Percentiles rank a stretch among this genome's conserved stretches.
These are phyloP conservation scores for Pongo abelii DNA, from an alignment of 2,113 vertebrate genomes.

Conservation along the genomic window DNA sequence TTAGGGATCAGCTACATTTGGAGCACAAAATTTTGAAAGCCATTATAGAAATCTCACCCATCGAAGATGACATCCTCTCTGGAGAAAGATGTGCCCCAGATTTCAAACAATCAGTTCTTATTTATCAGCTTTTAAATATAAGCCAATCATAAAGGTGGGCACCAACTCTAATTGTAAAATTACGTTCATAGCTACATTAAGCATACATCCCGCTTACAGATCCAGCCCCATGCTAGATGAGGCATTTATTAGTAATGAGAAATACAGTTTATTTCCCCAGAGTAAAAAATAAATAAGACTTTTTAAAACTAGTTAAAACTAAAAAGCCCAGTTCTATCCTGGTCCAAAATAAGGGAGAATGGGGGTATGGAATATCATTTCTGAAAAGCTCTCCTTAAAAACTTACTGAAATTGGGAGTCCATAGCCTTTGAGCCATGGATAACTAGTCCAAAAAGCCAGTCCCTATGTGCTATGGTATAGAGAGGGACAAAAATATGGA, in stretches of 20 bases:
- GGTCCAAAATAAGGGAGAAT: background rate
- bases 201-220: background rate
- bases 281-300: background rate
- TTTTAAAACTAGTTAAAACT: background rate
- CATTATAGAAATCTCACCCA: background rate
- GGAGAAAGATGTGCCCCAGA: background rate
- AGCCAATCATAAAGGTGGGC: background rate
- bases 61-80: background rate
- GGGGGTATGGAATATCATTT: background rate
- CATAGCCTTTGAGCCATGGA: background rate
- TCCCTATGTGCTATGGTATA: background rate
- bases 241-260: background rate
- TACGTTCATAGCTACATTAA: background rate
- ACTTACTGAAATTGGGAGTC: background rate
- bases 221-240: background rate
- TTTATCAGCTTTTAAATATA: background rate
- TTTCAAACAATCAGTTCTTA: background rate
- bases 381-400: background rate
- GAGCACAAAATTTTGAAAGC: background rate
- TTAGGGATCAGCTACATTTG: background rate
- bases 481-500: background rate
- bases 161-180: background rate
- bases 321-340: background rate
- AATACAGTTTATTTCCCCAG: background rate
- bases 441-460: background rate